Conservation (phyloP, 2,888 invertebrate genomes). For the Hoplodrina ambigua region DNA sequence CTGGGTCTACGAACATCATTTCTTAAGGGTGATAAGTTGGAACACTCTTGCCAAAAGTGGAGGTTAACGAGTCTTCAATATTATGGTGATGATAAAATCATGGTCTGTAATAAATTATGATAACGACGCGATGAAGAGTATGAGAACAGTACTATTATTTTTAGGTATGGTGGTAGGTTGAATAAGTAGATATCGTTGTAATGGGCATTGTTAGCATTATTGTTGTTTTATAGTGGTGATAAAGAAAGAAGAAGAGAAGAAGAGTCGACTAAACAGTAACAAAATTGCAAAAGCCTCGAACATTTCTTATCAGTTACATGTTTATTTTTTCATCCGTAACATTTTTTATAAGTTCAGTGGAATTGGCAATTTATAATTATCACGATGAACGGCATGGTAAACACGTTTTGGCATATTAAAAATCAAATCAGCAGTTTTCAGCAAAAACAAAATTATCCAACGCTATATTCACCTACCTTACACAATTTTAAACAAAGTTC, state of each 20-base stretch:
- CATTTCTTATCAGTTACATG: not conserved
- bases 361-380: slow-evolving; percentile 20
- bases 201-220: no score
- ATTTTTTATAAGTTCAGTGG: not conserved
- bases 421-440: not conserved
- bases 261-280: not conserved
- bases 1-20: not conserved
- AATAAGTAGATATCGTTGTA: not conserved
- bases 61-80: not conserved
- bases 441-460: slow-evolving; percentile 1
- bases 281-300: slow-evolving; percentile 11
- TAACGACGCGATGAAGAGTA: not conserved
- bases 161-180: no score
- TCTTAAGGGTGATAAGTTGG: not conserved
- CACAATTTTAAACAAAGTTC: not conserved
- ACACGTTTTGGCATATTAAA: slow-evolving; percentile 2
- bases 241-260: no score
- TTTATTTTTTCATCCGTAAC: no score
- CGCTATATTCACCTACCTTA: not conserved
- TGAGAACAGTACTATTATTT: not conserved
- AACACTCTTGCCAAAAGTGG: not conserved
- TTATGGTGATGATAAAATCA: not conserved
- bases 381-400: slow-evolving; percentile 4
- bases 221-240: not conserved
- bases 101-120: not conserved